Evolutionary conservation across 1,140 invertebrate genomes (phyloP), one percentile per base, ranked within the genome.

Genomic region (Solen grandis): DNA sequence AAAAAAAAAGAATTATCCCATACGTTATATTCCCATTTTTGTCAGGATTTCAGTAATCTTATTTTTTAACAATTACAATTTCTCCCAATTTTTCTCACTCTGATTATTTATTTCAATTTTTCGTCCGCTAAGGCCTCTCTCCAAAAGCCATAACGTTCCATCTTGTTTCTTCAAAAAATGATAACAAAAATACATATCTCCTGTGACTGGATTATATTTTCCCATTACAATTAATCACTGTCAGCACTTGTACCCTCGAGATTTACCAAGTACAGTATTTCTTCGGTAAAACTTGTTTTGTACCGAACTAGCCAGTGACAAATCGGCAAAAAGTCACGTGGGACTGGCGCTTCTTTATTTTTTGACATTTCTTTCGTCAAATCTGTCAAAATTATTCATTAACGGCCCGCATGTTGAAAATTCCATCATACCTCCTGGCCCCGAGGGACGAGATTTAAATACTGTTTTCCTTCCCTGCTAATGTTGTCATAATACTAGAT

Each of bases 331-430:
- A 46, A 10, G 19, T 46, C 41, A 46, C 41, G 41, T 46, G 41
- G 41, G 41, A 46, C 19, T 46, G 19, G 19, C 41, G 41, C 19
- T 46, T 10, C 19, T 46, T 46, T 46, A 46, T 46, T 8, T 46
- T 46, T 46, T 19, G 41, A 46, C 41, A 46, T 46, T 10, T 8
- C 41, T 46, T 68, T 78, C 62, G 31, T 78, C 63, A 78, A 78
- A 55, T 38, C 75, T 69, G 75, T 78, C 75, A 78, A 69, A 78
- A 68, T 78, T 46, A 78, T 78, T 78, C 75, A 78, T 78, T 78
- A 78, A 50, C 35, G 29, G 75, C 63, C 74, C 62, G 65, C 35
- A 78, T 78, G 22, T 54, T 73, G 70, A 73, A 73, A 73, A 73
- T 73, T 36, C 52, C 38, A 57, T 73, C 70, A 60, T 22, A 52